Evolutionary conservation across 2,113 vertebrate genomes (phyloP).

Genomic region (Erythrocebus patas): DNA sequence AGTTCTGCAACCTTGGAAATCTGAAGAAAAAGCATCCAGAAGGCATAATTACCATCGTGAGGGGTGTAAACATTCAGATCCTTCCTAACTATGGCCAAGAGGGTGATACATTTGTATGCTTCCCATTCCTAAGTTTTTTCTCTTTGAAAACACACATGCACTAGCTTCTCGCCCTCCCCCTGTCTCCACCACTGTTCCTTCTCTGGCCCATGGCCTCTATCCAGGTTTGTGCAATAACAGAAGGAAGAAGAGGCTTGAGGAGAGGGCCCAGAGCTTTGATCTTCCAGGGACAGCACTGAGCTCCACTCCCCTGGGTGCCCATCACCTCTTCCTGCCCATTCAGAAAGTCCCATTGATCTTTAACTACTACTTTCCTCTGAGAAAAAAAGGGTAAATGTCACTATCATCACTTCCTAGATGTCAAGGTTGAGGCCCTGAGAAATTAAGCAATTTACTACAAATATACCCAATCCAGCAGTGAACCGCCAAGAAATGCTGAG

Average conservation of each 20-base stretch:
- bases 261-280: not conserved
- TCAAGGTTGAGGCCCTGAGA: not conserved
- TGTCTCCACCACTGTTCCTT: not conserved
- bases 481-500: not conserved
- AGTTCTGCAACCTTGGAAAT: not conserved
- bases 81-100: not conserved
- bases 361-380: conserved; percentile 18
- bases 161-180: not conserved
- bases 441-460: not conserved
- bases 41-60: not conserved
- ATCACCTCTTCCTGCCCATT: conserved; percentile 41
- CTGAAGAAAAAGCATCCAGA: not conserved
- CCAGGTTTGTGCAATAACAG: not conserved
- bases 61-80: not conserved
- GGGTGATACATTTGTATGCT: not conserved
- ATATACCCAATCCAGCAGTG: not conserved
- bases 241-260: not conserved
- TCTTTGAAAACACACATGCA: not conserved
- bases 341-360: conserved; percentile 47
- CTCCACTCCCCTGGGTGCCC: not conserved
- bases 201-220: not conserved
- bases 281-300: not conserved
- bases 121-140: not conserved
- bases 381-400: conserved; percentile 21
- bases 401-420: not conserved